phyloP scores from a whole-genome alignment of 2,888 invertebrate genomes.

The Drosophila austrosaltans region DNA sequence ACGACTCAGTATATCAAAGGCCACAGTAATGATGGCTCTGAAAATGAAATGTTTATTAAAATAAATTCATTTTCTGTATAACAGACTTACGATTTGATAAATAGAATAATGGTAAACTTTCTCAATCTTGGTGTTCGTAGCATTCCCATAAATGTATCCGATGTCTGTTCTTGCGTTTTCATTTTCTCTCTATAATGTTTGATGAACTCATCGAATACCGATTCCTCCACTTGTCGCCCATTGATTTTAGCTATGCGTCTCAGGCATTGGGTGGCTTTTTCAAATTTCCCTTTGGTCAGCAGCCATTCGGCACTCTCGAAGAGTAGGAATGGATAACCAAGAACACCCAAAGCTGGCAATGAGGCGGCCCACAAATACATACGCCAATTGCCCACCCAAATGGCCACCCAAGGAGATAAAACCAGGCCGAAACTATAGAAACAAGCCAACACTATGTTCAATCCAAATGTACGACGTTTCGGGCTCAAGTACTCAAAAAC shows the following conservation, averaged over 20 bases:
- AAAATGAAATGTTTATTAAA: not conserved
- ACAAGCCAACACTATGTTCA: slow-evolving; percentile 85
- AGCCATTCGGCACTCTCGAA: slow-evolving; percentile 87
- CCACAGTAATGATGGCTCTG: slow-evolving; percentile 86
- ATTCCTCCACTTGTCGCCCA: slow-evolving; percentile 82
- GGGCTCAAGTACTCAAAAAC: slow-evolving; percentile 86
- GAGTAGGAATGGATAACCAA: slow-evolving; percentile 84
- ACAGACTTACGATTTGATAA: slow-evolving; percentile 86
- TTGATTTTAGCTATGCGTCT: slow-evolving; percentile 85
- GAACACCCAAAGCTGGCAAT: slow-evolving; percentile 84
- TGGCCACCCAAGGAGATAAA: slow-evolving; percentile 84
- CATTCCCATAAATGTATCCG: slow-evolving; percentile 84
- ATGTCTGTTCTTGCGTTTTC: slow-evolving; percentile 45
- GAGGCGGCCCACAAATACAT: slow-evolving; percentile 84
- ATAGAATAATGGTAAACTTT: slow-evolving; percentile 84
- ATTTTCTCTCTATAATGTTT: slow-evolving; percentile 70
- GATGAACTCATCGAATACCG: slow-evolving; percentile 83
- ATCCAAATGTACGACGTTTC: slow-evolving; percentile 85
- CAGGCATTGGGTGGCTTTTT: slow-evolving; percentile 84
- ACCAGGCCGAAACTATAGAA: slow-evolving; percentile 85
- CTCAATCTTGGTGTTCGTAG: slow-evolving; percentile 85
- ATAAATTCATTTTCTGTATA: rapidly evolving
- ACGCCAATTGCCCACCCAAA: slow-evolving; percentile 84
- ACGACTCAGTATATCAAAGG: slow-evolving; percentile 86
- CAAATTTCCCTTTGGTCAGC: slow-evolving; percentile 84